A percentile compares a stretch with the other conserved stretches of the same genome.
These are phyloP conservation scores for Agrotis puta DNA, from an alignment of 2,888 invertebrate genomes.

Conservation along the genomic window DNA sequence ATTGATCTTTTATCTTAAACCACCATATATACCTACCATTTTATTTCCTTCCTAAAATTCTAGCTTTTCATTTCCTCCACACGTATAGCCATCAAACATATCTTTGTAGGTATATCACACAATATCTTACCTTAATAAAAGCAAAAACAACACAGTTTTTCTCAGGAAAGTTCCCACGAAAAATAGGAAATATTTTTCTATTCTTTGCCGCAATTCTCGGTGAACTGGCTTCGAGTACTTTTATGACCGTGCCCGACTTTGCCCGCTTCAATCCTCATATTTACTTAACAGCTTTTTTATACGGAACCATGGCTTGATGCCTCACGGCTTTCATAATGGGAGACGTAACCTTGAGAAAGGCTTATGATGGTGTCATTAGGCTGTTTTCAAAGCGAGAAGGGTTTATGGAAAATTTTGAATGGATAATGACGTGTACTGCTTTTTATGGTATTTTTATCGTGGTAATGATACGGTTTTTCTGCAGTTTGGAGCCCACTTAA, in stretches of 20 bases:
- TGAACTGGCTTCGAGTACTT: slow-evolving; percentile 47
- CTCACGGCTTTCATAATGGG: slow-evolving; percentile 52
- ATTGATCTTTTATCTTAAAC: too few relatives aligned
- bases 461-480: neutral
- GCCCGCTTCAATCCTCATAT: slow-evolving; percentile 58
- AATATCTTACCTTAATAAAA: slow-evolving; percentile 38
- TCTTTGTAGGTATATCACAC: slow-evolving; percentile 10
- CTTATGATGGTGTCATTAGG: slow-evolving; percentile 53
- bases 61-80: neutral
- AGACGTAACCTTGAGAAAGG: slow-evolving; percentile 57
- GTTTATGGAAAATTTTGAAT: slow-evolving; percentile 36
- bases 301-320: slow-evolving; percentile 51
- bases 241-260: slow-evolving; percentile 47
- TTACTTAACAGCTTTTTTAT: slow-evolving; percentile 69
- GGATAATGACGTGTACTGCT: slow-evolving; percentile 45
- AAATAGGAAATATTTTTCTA: slow-evolving; percentile 56
- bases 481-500: neutral
- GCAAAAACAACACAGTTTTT: slow-evolving; percentile 10
- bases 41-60: neutral
- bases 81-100: neutral
- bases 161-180: slow-evolving; percentile 5
- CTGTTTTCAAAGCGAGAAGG: slow-evolving; percentile 29
- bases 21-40: neutral
- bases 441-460: slow-evolving; percentile 7
- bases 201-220: slow-evolving; percentile 46